Evolutionary conservation across 2,113 vertebrate species (phyloP).

Genomic region (Gobio gobio): DNA sequence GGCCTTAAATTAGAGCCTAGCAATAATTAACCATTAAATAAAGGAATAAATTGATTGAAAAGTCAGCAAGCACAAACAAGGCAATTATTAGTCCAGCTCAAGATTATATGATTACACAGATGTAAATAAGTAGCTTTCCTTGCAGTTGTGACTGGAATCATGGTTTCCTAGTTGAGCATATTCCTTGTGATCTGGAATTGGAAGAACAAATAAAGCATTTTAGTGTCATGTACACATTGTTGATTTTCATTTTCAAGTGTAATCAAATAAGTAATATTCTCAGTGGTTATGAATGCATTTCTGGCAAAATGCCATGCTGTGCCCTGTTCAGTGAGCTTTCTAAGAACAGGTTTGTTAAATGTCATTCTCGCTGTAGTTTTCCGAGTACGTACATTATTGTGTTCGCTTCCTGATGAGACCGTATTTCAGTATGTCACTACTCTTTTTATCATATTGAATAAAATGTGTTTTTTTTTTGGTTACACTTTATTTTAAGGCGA

Average conservation of each 20-base stretch:
- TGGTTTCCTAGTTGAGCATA: neutral
- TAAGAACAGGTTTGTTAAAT: neutral
- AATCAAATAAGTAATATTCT: neutral
- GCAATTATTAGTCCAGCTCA: neutral
- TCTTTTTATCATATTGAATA: neutral
- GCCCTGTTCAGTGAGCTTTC: neutral
- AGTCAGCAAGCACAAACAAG: neutral
- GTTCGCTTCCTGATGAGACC: neutral
- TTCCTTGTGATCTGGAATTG: neutral
- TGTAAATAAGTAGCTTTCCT: neutral
- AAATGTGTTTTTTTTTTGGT: neutral
- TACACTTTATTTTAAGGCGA: too few species aligned
- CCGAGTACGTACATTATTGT: too few species aligned
- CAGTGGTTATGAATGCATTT: neutral
- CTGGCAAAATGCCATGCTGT: neutral
- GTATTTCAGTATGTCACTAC: too few species aligned
- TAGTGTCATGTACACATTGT: neutral
- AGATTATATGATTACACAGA: neutral
- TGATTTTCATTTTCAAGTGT: neutral
- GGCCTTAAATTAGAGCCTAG: neutral
- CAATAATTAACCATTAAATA: constrained; percentile 2
- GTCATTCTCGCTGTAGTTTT: neutral
- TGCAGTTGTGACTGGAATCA: neutral
- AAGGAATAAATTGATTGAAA: constrained; percentile 7
- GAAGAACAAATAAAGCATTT: neutral